phyloP scores from a whole-genome alignment of 2,113 vertebrate species.

The Candoia aspera region DNA sequence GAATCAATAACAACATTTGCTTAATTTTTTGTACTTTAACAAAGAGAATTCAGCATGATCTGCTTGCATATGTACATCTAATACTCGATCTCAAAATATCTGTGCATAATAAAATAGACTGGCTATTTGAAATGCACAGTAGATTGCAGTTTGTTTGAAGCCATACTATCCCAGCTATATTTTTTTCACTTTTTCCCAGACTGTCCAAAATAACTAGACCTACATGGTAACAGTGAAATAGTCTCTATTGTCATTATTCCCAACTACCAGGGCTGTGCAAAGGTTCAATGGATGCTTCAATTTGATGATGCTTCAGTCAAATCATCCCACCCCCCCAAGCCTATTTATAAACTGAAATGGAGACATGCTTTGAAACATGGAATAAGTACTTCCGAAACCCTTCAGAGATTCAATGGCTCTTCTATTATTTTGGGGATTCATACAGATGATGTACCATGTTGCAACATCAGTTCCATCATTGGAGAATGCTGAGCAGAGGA shows the following conservation, averaged over 20 bases:
- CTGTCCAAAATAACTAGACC: neutral
- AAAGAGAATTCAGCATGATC: neutral
- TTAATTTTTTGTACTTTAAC: neutral
- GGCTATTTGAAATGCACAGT: neutral
- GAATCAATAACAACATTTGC: slow-evolving; percentile 4
- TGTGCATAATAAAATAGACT: neutral
- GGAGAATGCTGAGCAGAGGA: neutral
- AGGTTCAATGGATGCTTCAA: neutral
- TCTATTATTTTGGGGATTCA: neutral
- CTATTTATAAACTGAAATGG: neutral
- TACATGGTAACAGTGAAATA: neutral
- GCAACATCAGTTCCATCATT: neutral
- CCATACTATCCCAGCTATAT: neutral
- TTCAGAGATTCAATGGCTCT: neutral
- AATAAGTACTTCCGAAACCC: neutral
- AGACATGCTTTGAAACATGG: neutral
- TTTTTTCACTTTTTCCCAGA: neutral
- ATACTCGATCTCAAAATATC: neutral
- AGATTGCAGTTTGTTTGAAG: neutral
- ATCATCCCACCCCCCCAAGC: neutral
- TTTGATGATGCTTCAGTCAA: neutral
- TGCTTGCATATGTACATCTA: neutral
- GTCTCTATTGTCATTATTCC: neutral
- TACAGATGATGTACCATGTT: neutral
- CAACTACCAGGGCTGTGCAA: neutral